A percentile compares a stretch with the other conserved stretches of the same genome.
Conservation (phyloP, 2,113 vertebrate species). For the Piaya cayana region DNA sequence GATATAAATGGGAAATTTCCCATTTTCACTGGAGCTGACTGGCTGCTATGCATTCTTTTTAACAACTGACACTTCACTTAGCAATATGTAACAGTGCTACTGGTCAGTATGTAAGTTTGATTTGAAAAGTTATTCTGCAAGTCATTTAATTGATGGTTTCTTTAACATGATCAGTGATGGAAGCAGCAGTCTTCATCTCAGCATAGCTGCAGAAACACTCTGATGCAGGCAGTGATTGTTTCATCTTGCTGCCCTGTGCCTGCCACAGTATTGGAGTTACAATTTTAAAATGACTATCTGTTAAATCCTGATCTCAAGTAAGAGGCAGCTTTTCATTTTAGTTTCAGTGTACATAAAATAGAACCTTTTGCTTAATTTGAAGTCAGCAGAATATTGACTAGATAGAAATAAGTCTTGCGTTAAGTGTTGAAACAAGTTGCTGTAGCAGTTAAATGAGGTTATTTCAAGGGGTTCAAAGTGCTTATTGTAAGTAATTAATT, state of each 20-base stretch:
- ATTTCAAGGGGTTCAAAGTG: neutral
- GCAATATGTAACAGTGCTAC: neutral
- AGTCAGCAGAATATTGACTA: neutral
- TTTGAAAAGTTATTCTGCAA: neutral
- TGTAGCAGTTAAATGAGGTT: neutral
- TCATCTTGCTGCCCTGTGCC: neutral
- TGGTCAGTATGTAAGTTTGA: neutral
- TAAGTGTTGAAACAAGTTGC: neutral
- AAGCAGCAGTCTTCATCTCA: neutral
- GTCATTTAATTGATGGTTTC: neutral
- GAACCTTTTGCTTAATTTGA: neutral
- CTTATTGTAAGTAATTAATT: neutral
- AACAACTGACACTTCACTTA: neutral
- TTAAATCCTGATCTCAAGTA: neutral
- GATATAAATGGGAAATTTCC: neutral
- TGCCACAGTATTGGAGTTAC: neutral
- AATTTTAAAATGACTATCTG: neutral
- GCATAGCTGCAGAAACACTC: neutral
- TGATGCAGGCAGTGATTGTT: neutral
- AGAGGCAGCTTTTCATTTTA: neutral
- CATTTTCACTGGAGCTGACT: neutral
- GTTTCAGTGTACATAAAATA: neutral
- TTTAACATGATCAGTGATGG: neutral
- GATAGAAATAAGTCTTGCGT: accelerated
- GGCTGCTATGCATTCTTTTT: neutral